Percentiles rank a stretch among this genome's conserved stretches.
phyloP scores from a whole-genome alignment of 2,113 vertebrate genomes.

The Sorex araneus region DNA sequence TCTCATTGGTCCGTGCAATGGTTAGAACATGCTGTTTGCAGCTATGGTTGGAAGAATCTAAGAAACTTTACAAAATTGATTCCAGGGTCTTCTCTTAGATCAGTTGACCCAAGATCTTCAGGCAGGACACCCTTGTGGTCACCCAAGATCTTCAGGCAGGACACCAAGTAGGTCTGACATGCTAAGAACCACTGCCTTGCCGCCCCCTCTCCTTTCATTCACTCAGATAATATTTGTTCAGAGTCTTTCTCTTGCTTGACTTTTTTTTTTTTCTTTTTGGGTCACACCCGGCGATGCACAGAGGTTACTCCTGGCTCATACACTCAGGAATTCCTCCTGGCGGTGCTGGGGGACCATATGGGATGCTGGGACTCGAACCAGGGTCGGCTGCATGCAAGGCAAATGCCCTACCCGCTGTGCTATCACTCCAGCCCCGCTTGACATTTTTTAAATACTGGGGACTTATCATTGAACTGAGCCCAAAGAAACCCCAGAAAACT shows the following conservation, averaged over 20 bases:
- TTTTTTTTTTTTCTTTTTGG: too few species aligned
- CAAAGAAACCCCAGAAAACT: neutral
- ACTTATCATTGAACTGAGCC: neutral
- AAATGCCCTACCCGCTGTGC: too few species aligned
- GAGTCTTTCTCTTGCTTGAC: neutral
- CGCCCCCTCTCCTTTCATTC: neutral
- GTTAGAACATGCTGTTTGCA: neutral
- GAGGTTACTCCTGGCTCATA: too few species aligned
- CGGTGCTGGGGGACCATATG: too few species aligned
- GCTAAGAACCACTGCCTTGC: neutral
- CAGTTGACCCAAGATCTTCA: neutral
- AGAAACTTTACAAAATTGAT: neutral
- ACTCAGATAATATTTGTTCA: neutral
- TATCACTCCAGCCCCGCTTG: too few species aligned
- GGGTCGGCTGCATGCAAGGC: too few species aligned
- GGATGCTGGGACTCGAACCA: too few species aligned
- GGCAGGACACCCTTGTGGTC: neutral
- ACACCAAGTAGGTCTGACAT: neutral
- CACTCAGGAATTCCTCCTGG: too few species aligned
- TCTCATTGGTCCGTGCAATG: neutral
- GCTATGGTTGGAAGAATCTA: neutral
- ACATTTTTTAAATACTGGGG: neutral
- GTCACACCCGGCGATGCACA: too few species aligned
- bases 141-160: neutral
- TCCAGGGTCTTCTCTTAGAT: neutral